Base-by-base conservation (phyloP, 2,888 invertebrate genomes). In the Eumerus sabulonum region DNA sequence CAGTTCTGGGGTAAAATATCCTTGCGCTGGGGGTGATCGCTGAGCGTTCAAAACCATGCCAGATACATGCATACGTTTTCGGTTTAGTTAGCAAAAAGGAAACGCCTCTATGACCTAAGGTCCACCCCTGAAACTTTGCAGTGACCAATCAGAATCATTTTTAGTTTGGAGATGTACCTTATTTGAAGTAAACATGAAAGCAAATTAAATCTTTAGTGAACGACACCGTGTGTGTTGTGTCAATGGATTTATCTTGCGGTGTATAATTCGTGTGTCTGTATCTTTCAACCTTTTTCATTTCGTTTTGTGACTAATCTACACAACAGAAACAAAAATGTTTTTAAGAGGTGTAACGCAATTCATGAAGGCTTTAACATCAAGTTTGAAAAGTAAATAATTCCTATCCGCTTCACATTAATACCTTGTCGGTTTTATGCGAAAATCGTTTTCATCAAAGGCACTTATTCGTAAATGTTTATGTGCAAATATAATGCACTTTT, bases 291-390 rank as follows among this genome's bases (percentile, higher is more conserved):
- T 14, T 17, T 50, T 76, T 66, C 53, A 59, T 56, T 77, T 76
- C 16, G 35, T 66, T 66, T 74, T 68, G 53, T 68, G 67, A 74
- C 74, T 68, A 74, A 79, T 79, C 63, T 68, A 42, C 53, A 62
- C 74, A 73, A 67, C 67, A 66, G 73, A 57, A 77, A 77, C 50
- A 67, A 56, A 67, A 77, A 73, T 77, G 64, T 67, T 56, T 67
- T 73, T 67, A 67, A 67, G 77, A 77, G 77, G 73, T 77, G 73
- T 77, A 77, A 73, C 67, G 66, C 72, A 60, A 76, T 76, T 76
- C 72, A 76, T 60, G 50, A 63, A 77, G 51, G 50, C 60, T 38
- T 77, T 72, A 57, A 53, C 56, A 67, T 67, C 35, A 60, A 48
- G 60, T 71, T 63, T 67, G 50, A 44, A 77, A 73, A 73, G 72